These are phyloP conservation scores for Aspidapion aeneum DNA, from an alignment of 2,888 invertebrate genomes.

Conservation along the genomic window DNA sequence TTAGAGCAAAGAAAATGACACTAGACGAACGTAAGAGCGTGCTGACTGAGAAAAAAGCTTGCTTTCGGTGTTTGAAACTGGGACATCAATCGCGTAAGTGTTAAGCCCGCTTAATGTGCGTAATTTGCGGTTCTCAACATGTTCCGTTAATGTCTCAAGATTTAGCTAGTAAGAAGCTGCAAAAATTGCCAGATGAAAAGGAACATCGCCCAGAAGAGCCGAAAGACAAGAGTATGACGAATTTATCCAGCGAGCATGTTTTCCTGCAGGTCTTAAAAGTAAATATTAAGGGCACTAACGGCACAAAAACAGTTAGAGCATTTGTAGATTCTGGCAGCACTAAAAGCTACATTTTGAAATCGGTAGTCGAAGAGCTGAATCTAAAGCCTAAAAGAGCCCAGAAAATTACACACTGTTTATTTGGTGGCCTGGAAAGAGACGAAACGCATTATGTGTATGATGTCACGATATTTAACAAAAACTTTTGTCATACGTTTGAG, in stretches of 20 bases:
- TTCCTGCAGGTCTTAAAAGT: conserved; percentile 20
- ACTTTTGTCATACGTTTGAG: conserved; percentile 5
- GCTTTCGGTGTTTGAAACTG: conserved; percentile 30
- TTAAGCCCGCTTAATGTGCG: conserved; percentile 24
- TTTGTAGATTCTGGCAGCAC: conserved; percentile 19
- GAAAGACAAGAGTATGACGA: neutral
- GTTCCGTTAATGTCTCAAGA: conserved; percentile 30
- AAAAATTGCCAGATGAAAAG: neutral
- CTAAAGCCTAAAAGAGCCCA: conserved; percentile 5
- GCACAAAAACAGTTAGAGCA: neutral
- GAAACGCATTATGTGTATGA: conserved; percentile 13
- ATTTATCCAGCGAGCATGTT: conserved; percentile 8
- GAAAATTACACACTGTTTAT: conserved; percentile 32
- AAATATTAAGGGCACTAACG: neutral
- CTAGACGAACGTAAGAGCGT: neutral
- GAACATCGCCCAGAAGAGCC: no score
- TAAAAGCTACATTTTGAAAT: conserved; percentile 17
- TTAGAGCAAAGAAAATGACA: conserved; percentile 16
- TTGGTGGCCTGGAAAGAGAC: conserved; percentile 40
- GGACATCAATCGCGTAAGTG: conserved; percentile 29
- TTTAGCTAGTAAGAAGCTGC: conserved; percentile 7
- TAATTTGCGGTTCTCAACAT: conserved; percentile 29
- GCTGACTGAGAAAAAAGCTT: conserved; percentile 17
- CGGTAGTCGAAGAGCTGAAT: conserved; percentile 4
- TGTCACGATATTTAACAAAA: neutral